Evolutionary conservation across 1,140 invertebrate genomes (phyloP), one percentile per base, ranked within the genome.

Genomic region (Penaeus chinensis): DNA sequence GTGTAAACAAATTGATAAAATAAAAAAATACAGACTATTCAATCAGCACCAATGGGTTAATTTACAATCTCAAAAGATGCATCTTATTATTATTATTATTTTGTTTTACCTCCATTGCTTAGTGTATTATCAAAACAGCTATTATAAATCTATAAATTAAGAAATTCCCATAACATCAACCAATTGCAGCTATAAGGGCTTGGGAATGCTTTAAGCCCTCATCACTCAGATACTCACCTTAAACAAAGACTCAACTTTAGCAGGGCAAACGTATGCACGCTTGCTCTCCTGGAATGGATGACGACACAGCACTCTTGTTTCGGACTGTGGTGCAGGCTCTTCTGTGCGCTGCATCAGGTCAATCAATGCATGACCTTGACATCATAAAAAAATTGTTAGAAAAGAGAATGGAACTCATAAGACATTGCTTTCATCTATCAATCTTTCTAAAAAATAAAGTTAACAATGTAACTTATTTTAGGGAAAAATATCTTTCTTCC

Each of bases 221-320:
- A 85, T 76, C 47, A 54, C 16, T 16, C 19, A 24, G 86, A 65
- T 89, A 86, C 86, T 65, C 27, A 95, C 94, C 93, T 95, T 96
- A 89, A 96, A 95, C 69, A 99, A 92, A 89, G 94, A 92, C 92
- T 97, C 95, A 13, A 98, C 96, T 91, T 94, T 94, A 32, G 95
- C 94, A 1, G 98, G 98, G 91, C 95, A 97, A 24, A 99, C 98
- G 93, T 98, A 98, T 22, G 97, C 97, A 91, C 98, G 93, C 92
- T 99, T 99, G 0, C 97, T 97, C 92, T 98, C 97, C 92, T 98
- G 96, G 92, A 99, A 99, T 5, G 99, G 98, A 94, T 99, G 98
- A 69, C 98, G 94, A 92, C 98, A 99, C 3, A 99, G 93, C 47
- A 99, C 96, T 91, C 97, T 96, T 80, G 96, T 93, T 0, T 96